Conservation (phyloP, 2,113 vertebrate genomes). For the Chiloscyllium plagiosum region DNA sequence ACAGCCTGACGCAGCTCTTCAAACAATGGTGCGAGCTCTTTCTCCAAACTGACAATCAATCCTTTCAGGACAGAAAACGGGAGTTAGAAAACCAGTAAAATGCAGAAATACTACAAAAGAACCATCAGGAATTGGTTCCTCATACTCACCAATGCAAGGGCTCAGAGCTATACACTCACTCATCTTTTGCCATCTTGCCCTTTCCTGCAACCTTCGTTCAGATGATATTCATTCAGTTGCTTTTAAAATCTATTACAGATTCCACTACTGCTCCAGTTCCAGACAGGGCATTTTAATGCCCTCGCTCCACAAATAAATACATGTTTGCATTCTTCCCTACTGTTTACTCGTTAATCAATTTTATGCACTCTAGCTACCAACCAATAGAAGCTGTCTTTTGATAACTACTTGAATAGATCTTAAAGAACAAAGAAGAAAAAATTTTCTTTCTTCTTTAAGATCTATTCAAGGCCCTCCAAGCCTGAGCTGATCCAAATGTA, state of each 20-base stretch:
- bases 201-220: neutral
- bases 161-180: neutral
- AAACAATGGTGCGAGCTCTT: constrained; percentile 83
- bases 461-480: too few relatives aligned
- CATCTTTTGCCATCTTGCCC: neutral
- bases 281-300: neutral
- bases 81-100: neutral
- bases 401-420: neutral
- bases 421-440: too few relatives aligned
- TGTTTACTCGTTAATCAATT: neutral
- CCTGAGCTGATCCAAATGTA: too few relatives aligned
- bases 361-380: neutral
- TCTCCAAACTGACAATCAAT: constrained; percentile 90
- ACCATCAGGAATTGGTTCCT: neutral
- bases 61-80: constrained; percentile 58
- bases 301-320: neutral
- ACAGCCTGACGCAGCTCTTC: constrained; percentile 89
- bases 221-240: neutral
- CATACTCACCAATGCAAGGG: neutral
- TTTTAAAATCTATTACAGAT: neutral
- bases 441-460: too few relatives aligned
- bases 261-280: neutral
- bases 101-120: neutral
- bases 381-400: neutral
- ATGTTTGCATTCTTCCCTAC: neutral